Evolutionary conservation across 2,113 vertebrate genomes (phyloP), one percentile per base, ranked within the genome.

Genomic region (Etia nguti): DNA sequence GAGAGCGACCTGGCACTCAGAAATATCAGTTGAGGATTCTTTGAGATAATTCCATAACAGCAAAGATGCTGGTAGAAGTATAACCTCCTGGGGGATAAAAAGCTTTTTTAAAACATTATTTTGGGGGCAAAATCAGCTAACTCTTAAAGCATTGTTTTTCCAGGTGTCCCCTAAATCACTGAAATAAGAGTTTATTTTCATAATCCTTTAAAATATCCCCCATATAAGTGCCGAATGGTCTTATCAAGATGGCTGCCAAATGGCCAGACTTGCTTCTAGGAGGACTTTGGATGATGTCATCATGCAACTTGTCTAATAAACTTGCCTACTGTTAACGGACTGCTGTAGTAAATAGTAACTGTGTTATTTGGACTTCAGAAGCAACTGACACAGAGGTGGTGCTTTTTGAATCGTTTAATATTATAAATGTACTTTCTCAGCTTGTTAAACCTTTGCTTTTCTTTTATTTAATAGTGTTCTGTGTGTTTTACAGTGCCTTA

Each of bases 311-410:
- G 73, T 86, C 83, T 91, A 82, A 82, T 62, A 80, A 62, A 46
- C 22, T 1, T 65, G 79, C 88, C 52, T 89, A 50, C 87, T 83
- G 92, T 79, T 89, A 46, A 90, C 46, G 80, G 79, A 82, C 83
- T 85, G 86, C 88, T 90, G 86, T 92, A 87, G 83, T 84, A 60
- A 68, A 36, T 54, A 83, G 62, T 86, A 68, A 89, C 81, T 81
- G n/a, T 87, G 36, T 77, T 22, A 36, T 84, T 68, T 80, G 52
- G 79, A 77, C 34, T 50, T 79, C 3, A 82, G 22, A 65, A 68
- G 3, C 13, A 88, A 88, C 56, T 89, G 80, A 82, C 79, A 77
- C 36, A 38, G 26, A 43, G 57, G 50, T 12, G 31, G n/a, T 85
- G 82, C 36, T 86, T 91, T 90, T 59, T 8, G 15, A 20, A 34